Evolutionary conservation across 64 coral and sea anemone genomes (phyloP).

Genomic region (Platygyra sinensis): DNA sequence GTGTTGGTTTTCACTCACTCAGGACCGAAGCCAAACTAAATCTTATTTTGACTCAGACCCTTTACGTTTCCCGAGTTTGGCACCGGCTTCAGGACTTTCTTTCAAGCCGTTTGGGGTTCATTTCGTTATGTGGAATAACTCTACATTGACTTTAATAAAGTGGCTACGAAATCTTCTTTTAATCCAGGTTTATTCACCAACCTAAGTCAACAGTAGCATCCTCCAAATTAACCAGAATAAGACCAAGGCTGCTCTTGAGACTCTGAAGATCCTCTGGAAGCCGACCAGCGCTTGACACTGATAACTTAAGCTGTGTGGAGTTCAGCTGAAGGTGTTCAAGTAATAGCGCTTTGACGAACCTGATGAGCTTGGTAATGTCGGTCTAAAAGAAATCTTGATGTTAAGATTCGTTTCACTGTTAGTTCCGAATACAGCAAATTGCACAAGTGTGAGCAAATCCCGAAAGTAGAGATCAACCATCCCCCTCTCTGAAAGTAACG

Average conservation of each 20-base stretch:
- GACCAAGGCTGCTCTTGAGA: conserved; percentile 77
- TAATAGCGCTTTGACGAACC: conserved; percentile 82
- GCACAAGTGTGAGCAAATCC: no score
- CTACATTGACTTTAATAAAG: no score
- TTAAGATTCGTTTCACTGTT: background rate
- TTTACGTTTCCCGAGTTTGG: no score
- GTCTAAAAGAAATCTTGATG: background rate
- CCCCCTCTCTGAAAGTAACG: no score
- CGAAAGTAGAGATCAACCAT: no score
- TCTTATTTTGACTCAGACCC: no score
- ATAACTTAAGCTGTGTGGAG: conserved; percentile 83
- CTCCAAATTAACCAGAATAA: conserved; percentile 90
- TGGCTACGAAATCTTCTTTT: background rate
- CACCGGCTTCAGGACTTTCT: no score
- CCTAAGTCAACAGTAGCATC: conserved; percentile 91
- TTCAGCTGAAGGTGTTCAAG: conserved; percentile 92
- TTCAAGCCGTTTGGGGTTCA: no score
- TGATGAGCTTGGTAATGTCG: conserved; percentile 48
- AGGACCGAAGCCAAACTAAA: no score
- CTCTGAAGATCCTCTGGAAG: conserved; percentile 79
- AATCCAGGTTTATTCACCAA: conserved; percentile 1
- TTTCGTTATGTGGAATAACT: no score
- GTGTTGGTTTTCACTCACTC: no score
- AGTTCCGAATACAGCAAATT: no score
- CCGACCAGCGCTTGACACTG: conserved; percentile 77